A percentile compares a stretch with the other conserved stretches of the same genome.
Evolutionary conservation across 2,888 invertebrate species (phyloP).

Genomic region (Crematogaster levior): DNA sequence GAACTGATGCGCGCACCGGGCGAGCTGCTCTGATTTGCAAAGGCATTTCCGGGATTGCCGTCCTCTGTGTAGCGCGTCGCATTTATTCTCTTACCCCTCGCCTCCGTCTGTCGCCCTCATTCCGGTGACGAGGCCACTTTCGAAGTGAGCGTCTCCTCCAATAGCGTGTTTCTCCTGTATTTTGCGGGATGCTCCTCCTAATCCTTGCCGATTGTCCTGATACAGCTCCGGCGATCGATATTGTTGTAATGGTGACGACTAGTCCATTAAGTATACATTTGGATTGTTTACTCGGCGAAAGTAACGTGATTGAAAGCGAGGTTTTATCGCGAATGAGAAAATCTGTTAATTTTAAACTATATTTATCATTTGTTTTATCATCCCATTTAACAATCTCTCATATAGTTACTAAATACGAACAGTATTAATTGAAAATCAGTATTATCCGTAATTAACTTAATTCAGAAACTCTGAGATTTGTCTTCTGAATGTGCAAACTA

Average conservation of each 20-base stretch:
- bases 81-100: constrained; percentile 11
- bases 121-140: constrained; percentile 44
- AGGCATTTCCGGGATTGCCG: constrained; percentile 73
- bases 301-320: background rate
- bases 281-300: background rate
- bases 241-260: background rate
- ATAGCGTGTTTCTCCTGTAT: constrained; percentile 2
- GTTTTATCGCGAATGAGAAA: background rate
- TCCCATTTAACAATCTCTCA: background rate
- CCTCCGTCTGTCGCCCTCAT: constrained; percentile 6
- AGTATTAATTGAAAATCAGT: background rate
- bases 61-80: constrained; percentile 42
- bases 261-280: constrained; percentile 1
- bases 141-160: background rate
- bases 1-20: constrained; percentile 61
- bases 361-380: background rate
- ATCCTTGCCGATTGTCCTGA: constrained; percentile 36
- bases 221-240: constrained; percentile 15
- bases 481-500: background rate
- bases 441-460: background rate
- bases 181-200: constrained; percentile 10
- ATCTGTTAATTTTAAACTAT: too few relatives aligned
- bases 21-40: constrained; percentile 71
- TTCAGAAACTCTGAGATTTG: background rate
- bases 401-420: background rate